Percentiles rank a stretch among this genome's conserved stretches.
Evolutionary conservation across 2,888 invertebrate genomes (phyloP).

Genomic region (Augochlorella aurata): DNA sequence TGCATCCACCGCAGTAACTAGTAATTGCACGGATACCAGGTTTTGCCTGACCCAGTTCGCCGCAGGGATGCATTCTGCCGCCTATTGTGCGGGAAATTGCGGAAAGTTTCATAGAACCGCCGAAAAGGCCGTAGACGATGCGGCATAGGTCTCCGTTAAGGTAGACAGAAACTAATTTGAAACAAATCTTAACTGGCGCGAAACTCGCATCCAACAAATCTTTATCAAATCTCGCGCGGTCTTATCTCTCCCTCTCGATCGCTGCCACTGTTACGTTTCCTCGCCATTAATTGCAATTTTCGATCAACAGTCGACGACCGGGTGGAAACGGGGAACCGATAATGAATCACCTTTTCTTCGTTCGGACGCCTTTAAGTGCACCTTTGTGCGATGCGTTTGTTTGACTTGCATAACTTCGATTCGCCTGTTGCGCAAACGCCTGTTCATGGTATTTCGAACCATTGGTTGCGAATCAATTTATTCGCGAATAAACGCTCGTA

Average conservation of each 20-base stretch:
- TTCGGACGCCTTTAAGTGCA: neutral
- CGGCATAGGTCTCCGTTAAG: slow-evolving; percentile 49
- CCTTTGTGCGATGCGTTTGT: neutral
- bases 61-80: slow-evolving; percentile 29
- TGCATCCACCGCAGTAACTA: slow-evolving; percentile 16
- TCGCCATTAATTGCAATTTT: slow-evolving; percentile 40
- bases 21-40: slow-evolving; percentile 41
- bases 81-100: slow-evolving; percentile 48
- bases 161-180: slow-evolving; percentile 61
- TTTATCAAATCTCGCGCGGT: slow-evolving; percentile 22
- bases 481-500: too few relatives aligned
- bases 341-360: neutral
- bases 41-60: slow-evolving; percentile 41
- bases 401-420: neutral
- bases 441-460: neutral
- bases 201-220: slow-evolving; percentile 55
- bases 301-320: neutral
- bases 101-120: slow-evolving; percentile 43
- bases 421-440: neutral
- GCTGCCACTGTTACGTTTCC: slow-evolving; percentile 23
- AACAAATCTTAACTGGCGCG: slow-evolving; percentile 58
- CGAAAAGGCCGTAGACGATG: slow-evolving; percentile 47
- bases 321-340: neutral
- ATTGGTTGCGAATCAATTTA: too few relatives aligned
- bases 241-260: slow-evolving; percentile 24